Evolutionary conservation across 2,888 invertebrate genomes (phyloP).

Genomic region (Lepidocyrtoides sp.): DNA sequence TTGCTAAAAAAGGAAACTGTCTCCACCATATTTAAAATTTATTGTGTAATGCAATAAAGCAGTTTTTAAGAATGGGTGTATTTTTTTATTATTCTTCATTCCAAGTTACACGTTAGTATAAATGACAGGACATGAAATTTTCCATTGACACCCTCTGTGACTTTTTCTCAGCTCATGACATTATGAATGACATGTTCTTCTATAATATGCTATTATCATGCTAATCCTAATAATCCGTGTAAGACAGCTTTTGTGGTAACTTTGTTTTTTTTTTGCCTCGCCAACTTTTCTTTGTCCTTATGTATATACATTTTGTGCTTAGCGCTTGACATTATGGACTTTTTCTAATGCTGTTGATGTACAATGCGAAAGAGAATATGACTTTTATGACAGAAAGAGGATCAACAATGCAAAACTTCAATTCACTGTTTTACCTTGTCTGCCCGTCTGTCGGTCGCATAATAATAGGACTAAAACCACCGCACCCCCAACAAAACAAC

Average conservation of each 20-base stretch:
- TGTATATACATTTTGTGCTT: too few relatives aligned
- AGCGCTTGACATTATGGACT: not conserved
- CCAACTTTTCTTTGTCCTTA: not conserved
- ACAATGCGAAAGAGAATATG: not conserved
- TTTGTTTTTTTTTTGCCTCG: not conserved
- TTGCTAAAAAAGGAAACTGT: conserved; percentile 10
- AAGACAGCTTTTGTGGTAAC: conserved; percentile 29
- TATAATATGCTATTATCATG: conserved; percentile 3
- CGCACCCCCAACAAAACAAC: not conserved
- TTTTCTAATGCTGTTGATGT: not conserved
- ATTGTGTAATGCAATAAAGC: not conserved
- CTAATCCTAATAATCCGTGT: conserved; percentile 40
- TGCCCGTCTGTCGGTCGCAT: not conserved
- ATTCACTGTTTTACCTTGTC: not conserved
- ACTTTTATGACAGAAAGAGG: conserved; percentile 49
- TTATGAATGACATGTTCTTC: not conserved
- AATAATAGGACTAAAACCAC: not conserved
- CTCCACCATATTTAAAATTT: not conserved
- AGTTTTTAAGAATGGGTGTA: not conserved
- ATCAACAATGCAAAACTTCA: not conserved
- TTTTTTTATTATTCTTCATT: not conserved
- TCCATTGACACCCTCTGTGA: conserved; percentile 10
- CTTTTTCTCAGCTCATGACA: conserved; percentile 23
- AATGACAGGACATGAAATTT: conserved; percentile 6
- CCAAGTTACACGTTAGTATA: not conserved